Evolutionary conservation across 2,888 invertebrate species (phyloP).

Genomic region (Timema podura): DNA sequence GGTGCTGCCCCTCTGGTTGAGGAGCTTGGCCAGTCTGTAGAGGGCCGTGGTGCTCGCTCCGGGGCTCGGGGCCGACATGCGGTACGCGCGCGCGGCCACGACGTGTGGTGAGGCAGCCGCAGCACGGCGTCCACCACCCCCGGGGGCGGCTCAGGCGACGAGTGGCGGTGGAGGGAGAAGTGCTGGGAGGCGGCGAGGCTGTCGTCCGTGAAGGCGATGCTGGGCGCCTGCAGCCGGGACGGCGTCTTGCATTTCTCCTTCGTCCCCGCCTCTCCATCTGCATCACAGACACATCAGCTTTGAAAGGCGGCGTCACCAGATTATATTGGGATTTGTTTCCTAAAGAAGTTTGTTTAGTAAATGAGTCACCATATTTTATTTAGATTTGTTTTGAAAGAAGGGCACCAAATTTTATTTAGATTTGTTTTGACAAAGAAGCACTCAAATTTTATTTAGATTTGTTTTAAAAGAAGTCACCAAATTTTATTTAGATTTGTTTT

Average conservation of each 20-base stretch:
- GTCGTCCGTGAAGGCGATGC: slow-evolving; percentile 46
- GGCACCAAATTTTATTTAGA: too few relatives aligned
- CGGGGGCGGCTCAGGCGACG: slow-evolving; percentile 26
- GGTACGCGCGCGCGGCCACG: slow-evolving; percentile 54
- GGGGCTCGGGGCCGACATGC: slow-evolving; percentile 41
- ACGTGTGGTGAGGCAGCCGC: slow-evolving; percentile 50
- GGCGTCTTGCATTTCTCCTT: slow-evolving; percentile 34
- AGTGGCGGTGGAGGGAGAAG: slow-evolving; percentile 24
- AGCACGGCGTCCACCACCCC: slow-evolving; percentile 26
- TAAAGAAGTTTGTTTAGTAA: too few relatives aligned
- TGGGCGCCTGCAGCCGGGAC: slow-evolving; percentile 25
- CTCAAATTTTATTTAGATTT: too few relatives aligned
- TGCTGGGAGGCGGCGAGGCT: slow-evolving; percentile 31
- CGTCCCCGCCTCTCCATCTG: slow-evolving; percentile 32
- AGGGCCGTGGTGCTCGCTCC: slow-evolving; percentile 44
- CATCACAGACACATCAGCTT: not conserved
- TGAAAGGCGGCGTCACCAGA: too few relatives aligned
- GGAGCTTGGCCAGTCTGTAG: slow-evolving; percentile 52
- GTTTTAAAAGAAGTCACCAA: too few relatives aligned
- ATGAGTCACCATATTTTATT: too few relatives aligned
- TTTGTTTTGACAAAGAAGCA: too few relatives aligned
- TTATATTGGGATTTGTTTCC: too few relatives aligned
- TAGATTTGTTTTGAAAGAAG: too few relatives aligned
- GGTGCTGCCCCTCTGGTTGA: slow-evolving; percentile 51
- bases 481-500: too few relatives aligned